Conservation (phyloP, 2,113 vertebrate genomes). For the Lepus timidus region DNA sequence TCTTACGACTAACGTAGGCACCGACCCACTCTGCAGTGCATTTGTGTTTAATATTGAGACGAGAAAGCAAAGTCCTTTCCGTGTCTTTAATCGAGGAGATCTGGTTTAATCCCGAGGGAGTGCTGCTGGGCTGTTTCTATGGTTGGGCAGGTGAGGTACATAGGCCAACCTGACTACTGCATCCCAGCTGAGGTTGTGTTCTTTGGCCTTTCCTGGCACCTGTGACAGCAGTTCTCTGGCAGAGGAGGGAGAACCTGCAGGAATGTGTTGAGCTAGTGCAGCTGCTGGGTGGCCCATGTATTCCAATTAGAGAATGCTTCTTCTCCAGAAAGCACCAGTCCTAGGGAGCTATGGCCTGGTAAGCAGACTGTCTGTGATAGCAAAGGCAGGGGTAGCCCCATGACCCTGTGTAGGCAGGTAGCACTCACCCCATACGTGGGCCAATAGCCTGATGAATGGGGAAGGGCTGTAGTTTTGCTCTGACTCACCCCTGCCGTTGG, state of each 20-base stretch:
- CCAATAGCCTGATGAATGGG: neutral
- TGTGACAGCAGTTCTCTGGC: neutral
- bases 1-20: neutral
- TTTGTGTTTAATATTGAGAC: neutral
- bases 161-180: neutral
- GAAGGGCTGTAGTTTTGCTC: neutral
- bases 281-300: neutral
- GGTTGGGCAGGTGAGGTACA: neutral
- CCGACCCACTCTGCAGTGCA: neutral
- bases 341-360: neutral
- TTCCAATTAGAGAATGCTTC: neutral
- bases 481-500: neutral
- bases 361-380: neutral
- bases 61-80: neutral
- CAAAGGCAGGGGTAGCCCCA: neutral
- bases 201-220: neutral
- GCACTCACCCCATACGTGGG: no score
- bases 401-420: neutral
- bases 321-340: neutral
- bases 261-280: neutral
- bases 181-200: no score
- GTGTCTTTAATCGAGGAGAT: neutral
- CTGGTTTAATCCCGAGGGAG: neutral
- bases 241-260: neutral
- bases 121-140: neutral